Evolutionary conservation across 2,797 vertebrate species (phyloP).

Genomic region (Enteromius mattozi): DNA sequence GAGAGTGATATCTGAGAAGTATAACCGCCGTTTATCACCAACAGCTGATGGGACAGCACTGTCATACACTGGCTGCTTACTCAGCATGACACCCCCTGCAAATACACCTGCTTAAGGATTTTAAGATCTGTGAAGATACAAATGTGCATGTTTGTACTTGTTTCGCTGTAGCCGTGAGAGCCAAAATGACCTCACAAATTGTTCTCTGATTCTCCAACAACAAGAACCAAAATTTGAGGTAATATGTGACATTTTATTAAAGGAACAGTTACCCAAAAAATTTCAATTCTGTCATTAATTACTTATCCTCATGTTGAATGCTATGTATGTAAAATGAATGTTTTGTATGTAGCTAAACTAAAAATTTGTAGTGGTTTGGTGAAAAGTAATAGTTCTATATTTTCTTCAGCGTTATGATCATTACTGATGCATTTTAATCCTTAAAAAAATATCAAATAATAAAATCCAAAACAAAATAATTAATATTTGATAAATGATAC

Average conservation of each 20-base stretch:
- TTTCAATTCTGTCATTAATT: no score
- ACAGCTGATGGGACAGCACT: conserved; percentile 38
- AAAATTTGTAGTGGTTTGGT: background rate
- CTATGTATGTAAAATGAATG: background rate
- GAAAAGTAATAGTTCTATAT: background rate
- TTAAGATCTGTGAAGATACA: background rate
- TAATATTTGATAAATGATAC: background rate
- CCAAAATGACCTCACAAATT: background rate
- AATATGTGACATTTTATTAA: background rate
- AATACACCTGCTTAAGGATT: conserved; percentile 34
- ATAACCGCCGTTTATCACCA: background rate
- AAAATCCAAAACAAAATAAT: background rate
- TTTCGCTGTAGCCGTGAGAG: background rate
- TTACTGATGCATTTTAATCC: conserved; percentile 43
- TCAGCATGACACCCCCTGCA: conserved; percentile 15
- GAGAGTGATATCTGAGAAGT: conserved; percentile 35
- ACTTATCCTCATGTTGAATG: no score
- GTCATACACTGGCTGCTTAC: conserved; percentile 13
- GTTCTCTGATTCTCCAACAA: background rate
- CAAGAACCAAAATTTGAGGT: background rate
- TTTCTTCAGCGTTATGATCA: conserved; percentile 27
- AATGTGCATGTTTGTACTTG: background rate
- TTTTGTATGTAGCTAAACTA: background rate
- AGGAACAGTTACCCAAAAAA: no score
- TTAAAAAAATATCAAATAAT: background rate